Evolutionary conservation across 2,888 invertebrate genomes (phyloP), one percentile per base, ranked within the genome.

Genomic region (Metellina segmentata): DNA sequence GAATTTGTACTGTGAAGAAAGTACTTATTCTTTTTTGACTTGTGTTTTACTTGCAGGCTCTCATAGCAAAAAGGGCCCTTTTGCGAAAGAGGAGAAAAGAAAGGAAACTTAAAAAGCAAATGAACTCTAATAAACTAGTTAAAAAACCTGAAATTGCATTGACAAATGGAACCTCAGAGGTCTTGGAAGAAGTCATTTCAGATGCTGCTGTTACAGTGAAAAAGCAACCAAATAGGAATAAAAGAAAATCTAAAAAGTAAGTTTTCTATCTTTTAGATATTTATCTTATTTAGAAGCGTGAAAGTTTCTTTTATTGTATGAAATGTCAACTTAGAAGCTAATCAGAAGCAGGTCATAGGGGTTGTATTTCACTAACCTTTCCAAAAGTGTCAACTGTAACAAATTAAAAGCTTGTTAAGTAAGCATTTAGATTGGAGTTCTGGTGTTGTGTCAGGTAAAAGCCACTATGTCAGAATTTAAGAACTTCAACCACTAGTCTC

Each of bases 11-110:
- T n/a, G n/a, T n/a, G n/a, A n/a, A n/a, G n/a, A 48, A 4, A 7
- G n/a, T 5, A 16, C 13, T 52, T 13, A 7, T 52, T 7, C 4
- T 5, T 49, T 16, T 49, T 49, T 49, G 34, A 11, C 13, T 0
- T 78, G n/a, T 52, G 7, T 78, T 78, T 72, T 9, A 6, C 69
- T 13, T 69, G 7, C n/a, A 77, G 79, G 48, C 61, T 61, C 0
- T 61, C 52, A 16, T 34, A 20, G 61, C 48, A 11, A 79, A 61
- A 34, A 79, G 61, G 34, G 61, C 79, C 16, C 20, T 34, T 13
- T 11, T 13, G 7, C 20, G 79, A 53, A 79, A 79, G 20, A 19
- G 7, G 13, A 83, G 51, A 20, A 83, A 74, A 71, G 52, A 83
- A 34, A 72, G 72, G 20, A 61, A 16, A 11, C 61, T 9, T 16